These are phyloP conservation scores for Acridotheres tristis DNA, from an alignment of 2,797 vertebrate species.

Conservation along the genomic window DNA sequence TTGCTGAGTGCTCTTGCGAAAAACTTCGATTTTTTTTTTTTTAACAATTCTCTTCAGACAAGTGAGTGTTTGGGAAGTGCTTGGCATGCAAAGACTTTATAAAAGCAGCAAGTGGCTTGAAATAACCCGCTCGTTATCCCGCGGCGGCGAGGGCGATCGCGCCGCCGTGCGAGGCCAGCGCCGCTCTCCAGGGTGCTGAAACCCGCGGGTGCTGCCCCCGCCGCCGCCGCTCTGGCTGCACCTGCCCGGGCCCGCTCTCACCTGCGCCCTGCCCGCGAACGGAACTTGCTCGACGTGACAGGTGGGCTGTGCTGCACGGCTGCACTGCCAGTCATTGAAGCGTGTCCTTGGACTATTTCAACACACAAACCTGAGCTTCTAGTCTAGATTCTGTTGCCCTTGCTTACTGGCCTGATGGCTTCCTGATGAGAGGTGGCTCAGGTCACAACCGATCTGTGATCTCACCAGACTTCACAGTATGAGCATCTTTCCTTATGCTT, in stretches of 20 bases:
- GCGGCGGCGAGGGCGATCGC: not conserved
- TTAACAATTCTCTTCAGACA: constrained; percentile 4
- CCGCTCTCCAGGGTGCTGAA: constrained; percentile 34
- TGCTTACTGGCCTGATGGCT: not conserved
- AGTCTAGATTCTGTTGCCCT: not conserved
- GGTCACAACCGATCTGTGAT: not conserved
- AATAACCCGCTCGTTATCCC: not conserved
- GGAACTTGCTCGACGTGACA: rapidly evolving
- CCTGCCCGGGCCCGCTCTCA: no score
- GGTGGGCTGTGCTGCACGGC: not conserved
- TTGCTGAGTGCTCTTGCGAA: not conserved
- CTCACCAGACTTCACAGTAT: not conserved
- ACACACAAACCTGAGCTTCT: not conserved
- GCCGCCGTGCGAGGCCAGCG: not conserved
- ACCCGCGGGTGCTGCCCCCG: not conserved
- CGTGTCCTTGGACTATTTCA: not conserved
- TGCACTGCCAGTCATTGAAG: not conserved
- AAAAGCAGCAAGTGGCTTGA: not conserved
- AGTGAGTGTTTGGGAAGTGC: not conserved
- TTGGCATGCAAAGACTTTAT: not conserved
- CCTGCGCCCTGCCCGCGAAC: no score
- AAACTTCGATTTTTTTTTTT: not conserved
- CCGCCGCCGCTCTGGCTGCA: not conserved
- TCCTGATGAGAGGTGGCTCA: not conserved
- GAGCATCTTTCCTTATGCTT: not conserved